phyloP scores from a whole-genome alignment of 2,113 vertebrate species.

The Nothobranchius furzeri region DNA sequence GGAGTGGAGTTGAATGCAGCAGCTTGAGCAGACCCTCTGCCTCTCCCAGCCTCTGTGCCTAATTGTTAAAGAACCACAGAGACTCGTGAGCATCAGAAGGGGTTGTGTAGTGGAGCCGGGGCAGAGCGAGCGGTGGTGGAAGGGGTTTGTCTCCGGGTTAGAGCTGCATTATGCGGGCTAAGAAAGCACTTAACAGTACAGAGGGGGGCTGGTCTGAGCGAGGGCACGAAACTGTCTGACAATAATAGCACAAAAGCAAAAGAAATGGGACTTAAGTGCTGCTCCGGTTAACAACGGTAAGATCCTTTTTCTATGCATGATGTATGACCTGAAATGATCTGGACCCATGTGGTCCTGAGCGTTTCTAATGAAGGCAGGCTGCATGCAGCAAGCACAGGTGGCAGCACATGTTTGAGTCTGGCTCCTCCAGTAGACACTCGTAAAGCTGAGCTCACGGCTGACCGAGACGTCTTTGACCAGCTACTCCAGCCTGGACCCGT shows the following conservation, averaged over 20 bases:
- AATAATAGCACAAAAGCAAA: conserved; percentile 53
- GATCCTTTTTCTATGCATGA: conserved; percentile 51
- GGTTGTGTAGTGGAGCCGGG: conserved; percentile 47
- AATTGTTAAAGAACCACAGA: not conserved
- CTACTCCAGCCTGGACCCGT: conserved; percentile 47
- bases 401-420: conserved; percentile 51
- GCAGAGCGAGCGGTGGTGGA: conserved; percentile 20
- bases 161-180: conserved; percentile 71
- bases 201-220: conserved; percentile 50
- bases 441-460: conserved; percentile 34
- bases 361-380: conserved; percentile 57
- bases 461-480: conserved; percentile 17
- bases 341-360: conserved; percentile 60
- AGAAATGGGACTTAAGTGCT: conserved; percentile 52
- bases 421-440: conserved; percentile 53
- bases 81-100: conserved; percentile 40
- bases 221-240: conserved; percentile 41
- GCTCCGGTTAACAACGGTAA: conserved; percentile 40
- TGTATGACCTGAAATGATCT: conserved; percentile 63
- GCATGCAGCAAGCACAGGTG: conserved; percentile 34
- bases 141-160: conserved; percentile 44
- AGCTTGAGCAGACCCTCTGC: no score
- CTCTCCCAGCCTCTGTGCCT: no score
- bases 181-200: conserved; percentile 79
- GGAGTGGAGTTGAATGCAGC: no score